Percentiles rank a stretch among this genome's conserved stretches.
These are phyloP conservation scores for Drosophila oshimai DNA, from an alignment of 1,140 invertebrate species.

Conservation along the genomic window DNA sequence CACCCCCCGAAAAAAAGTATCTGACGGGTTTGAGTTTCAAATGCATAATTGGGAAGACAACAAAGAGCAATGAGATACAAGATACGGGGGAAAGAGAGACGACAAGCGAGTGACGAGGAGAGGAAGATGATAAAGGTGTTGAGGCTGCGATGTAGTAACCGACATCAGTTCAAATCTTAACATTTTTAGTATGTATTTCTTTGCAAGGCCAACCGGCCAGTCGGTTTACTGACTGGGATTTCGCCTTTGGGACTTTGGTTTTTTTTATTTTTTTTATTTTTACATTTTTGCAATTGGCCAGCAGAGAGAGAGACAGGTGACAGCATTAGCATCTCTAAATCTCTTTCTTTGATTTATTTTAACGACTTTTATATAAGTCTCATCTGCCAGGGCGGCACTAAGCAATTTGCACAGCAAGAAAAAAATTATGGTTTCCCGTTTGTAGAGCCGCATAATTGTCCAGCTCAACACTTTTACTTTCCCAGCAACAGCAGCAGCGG, in stretches of 20 bases:
- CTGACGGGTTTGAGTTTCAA: conserved; percentile 49
- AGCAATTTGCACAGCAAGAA: conserved; percentile 55
- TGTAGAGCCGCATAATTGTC: conserved; percentile 60
- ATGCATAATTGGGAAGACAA: conserved; percentile 46
- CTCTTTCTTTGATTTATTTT: conserved; percentile 68
- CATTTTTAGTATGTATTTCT: conserved; percentile 47
- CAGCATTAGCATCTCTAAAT: conserved; percentile 34
- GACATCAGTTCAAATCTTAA: conserved; percentile 60
- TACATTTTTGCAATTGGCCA: conserved; percentile 37
- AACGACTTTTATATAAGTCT: conserved; percentile 63
- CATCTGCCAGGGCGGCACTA: conserved; percentile 55
- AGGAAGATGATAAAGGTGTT: conserved; percentile 62
- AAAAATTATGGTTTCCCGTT: conserved; percentile 58
- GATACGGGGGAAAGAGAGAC: not conserved
- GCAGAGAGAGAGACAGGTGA: conserved; percentile 7
- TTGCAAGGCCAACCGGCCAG: conserved; percentile 68
- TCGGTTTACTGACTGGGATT: conserved; percentile 29
- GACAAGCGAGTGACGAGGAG: not conserved
- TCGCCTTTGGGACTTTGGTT: not conserved
- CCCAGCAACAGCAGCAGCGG: conserved; percentile 11
- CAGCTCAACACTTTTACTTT: conserved; percentile 75
- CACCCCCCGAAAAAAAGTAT: not conserved
- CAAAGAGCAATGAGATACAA: conserved; percentile 13
- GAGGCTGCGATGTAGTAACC: conserved; percentile 62
- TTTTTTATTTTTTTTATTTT: not conserved